A percentile compares a stretch with the other conserved stretches of the same genome.
Conservation (phyloP, 2,797 vertebrate genomes). For the Arrhamphus sclerolepis region DNA sequence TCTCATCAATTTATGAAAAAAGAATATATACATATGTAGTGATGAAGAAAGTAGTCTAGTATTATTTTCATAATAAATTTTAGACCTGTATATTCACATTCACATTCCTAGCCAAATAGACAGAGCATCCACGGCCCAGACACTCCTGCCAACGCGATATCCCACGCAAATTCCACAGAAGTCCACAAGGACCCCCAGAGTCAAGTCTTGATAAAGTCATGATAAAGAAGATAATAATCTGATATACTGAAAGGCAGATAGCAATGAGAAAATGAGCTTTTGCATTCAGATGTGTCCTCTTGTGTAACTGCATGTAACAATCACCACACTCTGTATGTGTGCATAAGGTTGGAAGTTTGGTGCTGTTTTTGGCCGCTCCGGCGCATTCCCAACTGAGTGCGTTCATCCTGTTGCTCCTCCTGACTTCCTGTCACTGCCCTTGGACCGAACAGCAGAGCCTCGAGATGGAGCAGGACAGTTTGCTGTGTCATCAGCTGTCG, state of each 20-base stretch:
- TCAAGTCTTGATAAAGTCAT: constrained; percentile 16
- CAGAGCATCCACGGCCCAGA: no score
- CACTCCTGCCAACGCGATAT: no score
- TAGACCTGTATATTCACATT: no score
- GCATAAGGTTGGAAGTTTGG: constrained; percentile 94
- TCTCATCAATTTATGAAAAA: no score
- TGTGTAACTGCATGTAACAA: background rate
- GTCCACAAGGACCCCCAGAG: no score
- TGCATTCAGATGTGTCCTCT: background rate
- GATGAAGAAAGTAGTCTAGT: no score
- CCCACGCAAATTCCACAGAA: no score
- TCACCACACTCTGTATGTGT: constrained; percentile 9
- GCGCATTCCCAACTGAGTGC: constrained; percentile 86
- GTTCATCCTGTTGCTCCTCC: constrained; percentile 88
- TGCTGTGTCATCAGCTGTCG: constrained; percentile 82
- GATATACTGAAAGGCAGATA: constrained; percentile 26
- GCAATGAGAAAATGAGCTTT: background rate
- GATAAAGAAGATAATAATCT: constrained; percentile 23
- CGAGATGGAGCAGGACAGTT: constrained; percentile 83
- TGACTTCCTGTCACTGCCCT: constrained; percentile 87
- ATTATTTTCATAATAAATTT: no score
- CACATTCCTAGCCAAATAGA: no score
- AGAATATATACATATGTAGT: no score
- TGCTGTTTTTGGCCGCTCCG: constrained; percentile 87
- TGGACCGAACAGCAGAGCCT: constrained; percentile 83